Evolutionary conservation across 2,888 invertebrate genomes (phyloP).

Genomic region (Penaeus monodon): DNA sequence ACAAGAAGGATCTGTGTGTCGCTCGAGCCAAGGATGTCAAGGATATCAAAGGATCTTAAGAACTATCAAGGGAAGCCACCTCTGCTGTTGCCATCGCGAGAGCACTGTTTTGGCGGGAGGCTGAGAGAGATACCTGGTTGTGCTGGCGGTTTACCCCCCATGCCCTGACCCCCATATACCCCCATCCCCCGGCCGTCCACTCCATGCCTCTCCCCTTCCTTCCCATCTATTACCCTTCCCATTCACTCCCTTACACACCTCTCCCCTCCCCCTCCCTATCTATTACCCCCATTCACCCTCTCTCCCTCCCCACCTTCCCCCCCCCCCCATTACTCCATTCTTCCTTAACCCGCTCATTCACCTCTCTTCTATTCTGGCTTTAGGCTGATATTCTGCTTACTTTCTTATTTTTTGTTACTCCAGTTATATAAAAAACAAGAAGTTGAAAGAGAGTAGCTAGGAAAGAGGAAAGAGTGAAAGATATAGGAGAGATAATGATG

Average conservation of each 20-base stretch:
- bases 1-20: too few relatives aligned
- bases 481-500: neutral
- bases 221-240: neutral
- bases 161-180: too few relatives aligned
- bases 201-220: neutral
- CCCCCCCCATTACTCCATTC: neutral
- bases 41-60: too few relatives aligned
- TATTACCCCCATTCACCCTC: neutral
- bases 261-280: neutral
- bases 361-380: neutral
- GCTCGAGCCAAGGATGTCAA: too few relatives aligned
- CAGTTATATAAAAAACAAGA: too few relatives aligned
- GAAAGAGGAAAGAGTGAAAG: neutral
- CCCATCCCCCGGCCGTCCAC: too few relatives aligned
- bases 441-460: constrained; percentile 1
- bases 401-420: neutral
- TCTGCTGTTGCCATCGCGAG: too few relatives aligned
- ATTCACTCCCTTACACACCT: neutral
- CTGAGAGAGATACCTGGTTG: too few relatives aligned
- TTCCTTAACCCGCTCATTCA: neutral
- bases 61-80: too few relatives aligned
- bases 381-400: neutral
- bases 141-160: too few relatives aligned
- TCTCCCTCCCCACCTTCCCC: neutral
- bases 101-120: too few relatives aligned